phyloP scores from a whole-genome alignment of 2,113 vertebrate species.

The Okapia johnstoni region DNA sequence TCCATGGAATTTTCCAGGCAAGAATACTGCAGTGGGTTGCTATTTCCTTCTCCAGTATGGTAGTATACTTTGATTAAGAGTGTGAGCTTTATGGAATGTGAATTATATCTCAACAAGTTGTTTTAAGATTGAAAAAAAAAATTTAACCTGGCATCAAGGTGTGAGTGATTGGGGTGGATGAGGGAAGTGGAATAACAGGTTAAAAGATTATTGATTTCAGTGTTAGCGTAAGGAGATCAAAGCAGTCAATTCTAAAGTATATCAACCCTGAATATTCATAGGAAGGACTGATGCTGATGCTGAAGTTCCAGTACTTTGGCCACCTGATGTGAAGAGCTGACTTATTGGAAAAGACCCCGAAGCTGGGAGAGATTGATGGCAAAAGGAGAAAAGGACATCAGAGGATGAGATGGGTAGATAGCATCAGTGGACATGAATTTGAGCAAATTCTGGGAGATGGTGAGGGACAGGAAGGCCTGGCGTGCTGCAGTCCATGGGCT shows the following conservation, averaged over 20 bases:
- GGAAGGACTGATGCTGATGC: neutral
- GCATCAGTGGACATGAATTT: neutral
- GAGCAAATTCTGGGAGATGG: neutral
- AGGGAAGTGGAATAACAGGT: neutral
- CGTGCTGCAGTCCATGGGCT: neutral
- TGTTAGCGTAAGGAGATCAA: neutral
- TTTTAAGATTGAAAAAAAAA: neutral
- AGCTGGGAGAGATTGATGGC: neutral
- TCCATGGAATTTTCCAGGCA: neutral
- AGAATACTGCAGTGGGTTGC: neutral
- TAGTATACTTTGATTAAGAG: neutral
- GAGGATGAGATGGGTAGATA: neutral
- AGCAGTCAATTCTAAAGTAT: neutral
- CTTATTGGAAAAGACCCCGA: neutral
- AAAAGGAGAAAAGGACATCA: neutral
- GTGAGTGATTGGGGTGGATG: neutral
- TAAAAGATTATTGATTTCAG: neutral
- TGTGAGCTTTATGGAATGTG: neutral
- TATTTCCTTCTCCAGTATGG: neutral
- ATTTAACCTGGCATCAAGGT: neutral
- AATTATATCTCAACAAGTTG: neutral
- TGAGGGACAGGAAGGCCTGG: neutral
- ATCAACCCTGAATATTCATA: neutral
- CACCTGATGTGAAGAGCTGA: neutral
- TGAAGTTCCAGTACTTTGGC: neutral